Evolutionary conservation across 2,113 vertebrate genomes (phyloP).

Genomic region (Odocoileus hemionus): DNA sequence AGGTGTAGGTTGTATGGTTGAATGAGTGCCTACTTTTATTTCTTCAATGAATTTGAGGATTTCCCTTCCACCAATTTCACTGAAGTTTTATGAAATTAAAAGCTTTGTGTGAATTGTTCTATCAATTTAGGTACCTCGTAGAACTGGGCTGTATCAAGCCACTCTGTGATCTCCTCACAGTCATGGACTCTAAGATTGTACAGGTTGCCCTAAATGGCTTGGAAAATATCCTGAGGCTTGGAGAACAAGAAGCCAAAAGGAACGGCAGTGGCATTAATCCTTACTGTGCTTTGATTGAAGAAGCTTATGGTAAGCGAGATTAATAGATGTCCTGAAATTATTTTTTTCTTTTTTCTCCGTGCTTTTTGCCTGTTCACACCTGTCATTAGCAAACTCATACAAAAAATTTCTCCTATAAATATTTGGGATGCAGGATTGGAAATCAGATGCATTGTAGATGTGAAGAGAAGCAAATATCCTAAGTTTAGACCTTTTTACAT

Average conservation of each 20-base stretch:
- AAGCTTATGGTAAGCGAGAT: slow-evolving; percentile 91
- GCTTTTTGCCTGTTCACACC: neutral
- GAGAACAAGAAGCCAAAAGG: slow-evolving; percentile 95
- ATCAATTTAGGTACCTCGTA: slow-evolving; percentile 90
- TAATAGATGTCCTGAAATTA: neutral
- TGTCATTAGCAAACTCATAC: neutral
- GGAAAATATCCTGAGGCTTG: slow-evolving; percentile 96
- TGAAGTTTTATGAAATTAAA: slow-evolving; percentile 1
- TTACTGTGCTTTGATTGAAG: slow-evolving; percentile 96
- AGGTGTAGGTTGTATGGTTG: neutral
- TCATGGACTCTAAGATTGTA: slow-evolving; percentile 99
- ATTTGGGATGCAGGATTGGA: neutral
- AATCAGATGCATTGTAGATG: neutral
- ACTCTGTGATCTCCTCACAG: slow-evolving; percentile 96
- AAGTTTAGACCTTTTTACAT: neutral
- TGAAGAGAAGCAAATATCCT: neutral
- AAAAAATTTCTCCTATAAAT: neutral
- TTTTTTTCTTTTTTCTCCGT: neutral
- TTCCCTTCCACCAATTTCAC: neutral
- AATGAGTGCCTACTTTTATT: neutral
- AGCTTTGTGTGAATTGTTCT: slow-evolving; percentile 11
- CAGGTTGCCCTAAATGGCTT: slow-evolving; percentile 96
- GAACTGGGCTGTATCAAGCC: slow-evolving; percentile 97
- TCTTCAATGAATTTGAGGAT: neutral
- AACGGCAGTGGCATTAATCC: slow-evolving; percentile 93